Base-by-base conservation (phyloP, 2,888 invertebrate genomes). In the Calameuta filiformis region DNA sequence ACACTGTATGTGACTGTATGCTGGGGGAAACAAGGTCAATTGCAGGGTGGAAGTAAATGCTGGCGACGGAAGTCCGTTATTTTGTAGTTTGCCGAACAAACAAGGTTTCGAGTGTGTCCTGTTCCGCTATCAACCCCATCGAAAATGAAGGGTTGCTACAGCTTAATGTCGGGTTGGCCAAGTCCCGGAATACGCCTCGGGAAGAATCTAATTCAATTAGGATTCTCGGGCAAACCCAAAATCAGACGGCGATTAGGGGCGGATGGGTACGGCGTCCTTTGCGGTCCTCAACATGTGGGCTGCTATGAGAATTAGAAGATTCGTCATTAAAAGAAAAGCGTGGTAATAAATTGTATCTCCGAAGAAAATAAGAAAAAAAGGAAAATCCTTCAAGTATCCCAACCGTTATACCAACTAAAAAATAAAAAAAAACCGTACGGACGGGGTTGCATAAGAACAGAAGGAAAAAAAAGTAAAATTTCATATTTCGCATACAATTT, bases 201-300 rank as follows among this genome's bases (percentile, higher is more conserved):
- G 80, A 79, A 81, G 80, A 80, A 84, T 84, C 85, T 85, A 85
- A 86, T 86, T 86, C 82, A 86, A 86, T 86, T 83, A 83, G 82
- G 80, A 81, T 56, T 77, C 78, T 75, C 77, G 76, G 69, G 30
- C 35, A 73, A 79, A 79, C 80, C 75, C 69, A 31, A 76, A 84
- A 81, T 83, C 81, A 82, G 77, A 69, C 75, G 76, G 71, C 77
- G 80, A 80, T 83, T 83, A 80, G 76, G 76, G 73, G 56, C 56
- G 56, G 74, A 69, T 74, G 69, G 69, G 71, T 77, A 31, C 75
- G 69, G 31, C 6, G 23, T 35, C 76, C 73, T 35, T 73, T 71
- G 71, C 71, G 34, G 33, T 34, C 71, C 71, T 71, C 31, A 35
- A 71, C 77, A 77, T 78, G 68, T 78, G 76, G 78, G 71, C 31